Conservation (phyloP, 2,888 invertebrate species). For the Athalia circularis region DNA sequence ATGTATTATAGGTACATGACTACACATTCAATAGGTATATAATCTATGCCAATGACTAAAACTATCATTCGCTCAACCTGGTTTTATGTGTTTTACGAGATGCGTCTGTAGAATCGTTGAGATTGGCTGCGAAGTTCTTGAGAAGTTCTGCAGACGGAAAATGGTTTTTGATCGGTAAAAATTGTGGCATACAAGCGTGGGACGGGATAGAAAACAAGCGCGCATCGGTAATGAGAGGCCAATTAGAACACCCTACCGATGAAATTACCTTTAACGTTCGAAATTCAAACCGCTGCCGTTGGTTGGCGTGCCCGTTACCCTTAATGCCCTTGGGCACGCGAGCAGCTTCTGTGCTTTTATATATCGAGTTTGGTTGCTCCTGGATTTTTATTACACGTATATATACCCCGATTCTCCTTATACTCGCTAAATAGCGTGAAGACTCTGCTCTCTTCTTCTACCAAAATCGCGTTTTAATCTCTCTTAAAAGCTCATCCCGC, state of each 20-base stretch:
- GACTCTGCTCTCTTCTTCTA: background rate
- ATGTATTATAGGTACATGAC: no score
- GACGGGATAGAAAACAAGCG: constrained; percentile 64
- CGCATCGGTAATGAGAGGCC: constrained; percentile 73
- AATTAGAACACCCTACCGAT: constrained; percentile 73
- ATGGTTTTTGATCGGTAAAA: background rate
- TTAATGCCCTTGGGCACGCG: constrained; percentile 68
- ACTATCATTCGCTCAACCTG: no score
- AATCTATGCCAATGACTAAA: no score
- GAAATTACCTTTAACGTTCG: constrained; percentile 70
- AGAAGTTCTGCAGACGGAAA: background rate
- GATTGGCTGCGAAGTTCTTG: no score
- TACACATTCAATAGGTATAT: no score
- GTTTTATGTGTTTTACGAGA: no score
- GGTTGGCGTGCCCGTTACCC: constrained; percentile 65
- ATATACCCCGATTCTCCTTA: background rate
- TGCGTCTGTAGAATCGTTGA: background rate
- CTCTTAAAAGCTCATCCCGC: no score
- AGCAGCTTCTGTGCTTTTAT: constrained; percentile 54
- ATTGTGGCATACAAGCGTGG: constrained; percentile 4
- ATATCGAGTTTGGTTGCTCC: constrained; percentile 36
- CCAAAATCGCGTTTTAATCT: background rate
- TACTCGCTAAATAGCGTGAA: background rate
- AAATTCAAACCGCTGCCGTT: constrained; percentile 67
- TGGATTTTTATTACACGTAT: constrained; percentile 37